A percentile compares a stretch with the other conserved stretches of the same genome.
phyloP scores from a whole-genome alignment of 2,113 vertebrate species.

The Gambusia holbrooki region DNA sequence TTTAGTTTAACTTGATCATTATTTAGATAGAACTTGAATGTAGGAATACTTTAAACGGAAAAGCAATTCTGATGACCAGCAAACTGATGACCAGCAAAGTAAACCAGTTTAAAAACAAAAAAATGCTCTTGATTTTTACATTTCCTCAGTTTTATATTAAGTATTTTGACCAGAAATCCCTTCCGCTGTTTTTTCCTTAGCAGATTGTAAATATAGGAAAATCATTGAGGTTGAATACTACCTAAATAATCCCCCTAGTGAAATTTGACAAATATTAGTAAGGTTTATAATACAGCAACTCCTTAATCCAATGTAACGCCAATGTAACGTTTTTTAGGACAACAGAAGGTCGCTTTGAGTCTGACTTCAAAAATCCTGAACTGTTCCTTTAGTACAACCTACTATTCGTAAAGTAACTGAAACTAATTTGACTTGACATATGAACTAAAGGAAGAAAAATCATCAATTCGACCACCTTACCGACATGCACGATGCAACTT shows the following conservation, averaged over 20 bases:
- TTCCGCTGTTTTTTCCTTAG: neutral
- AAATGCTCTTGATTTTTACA: neutral
- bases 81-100: neutral
- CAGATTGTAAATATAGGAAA: too few species aligned
- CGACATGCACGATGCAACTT: constrained; percentile 12
- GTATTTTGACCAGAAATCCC: too few species aligned
- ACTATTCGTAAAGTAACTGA: neutral
- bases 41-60: neutral
- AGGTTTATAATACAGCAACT: too few species aligned
- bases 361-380: neutral
- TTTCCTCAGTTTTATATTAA: neutral
- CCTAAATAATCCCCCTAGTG: too few species aligned
- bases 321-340: too few species aligned
- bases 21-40: neutral
- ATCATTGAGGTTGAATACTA: too few species aligned
- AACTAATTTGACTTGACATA: neutral
- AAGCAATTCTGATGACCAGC: neutral
- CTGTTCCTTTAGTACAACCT: neutral
- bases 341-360: neutral
- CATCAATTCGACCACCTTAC: neutral
- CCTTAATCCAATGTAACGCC: too few species aligned
- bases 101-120: neutral
- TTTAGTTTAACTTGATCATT: neutral
- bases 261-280: too few species aligned
- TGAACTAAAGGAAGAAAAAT: neutral